Evolutionary conservation across 2,113 vertebrate genomes (phyloP), one percentile per base, ranked within the genome.

Genomic region (Nothocercus nigrocapillus): DNA sequence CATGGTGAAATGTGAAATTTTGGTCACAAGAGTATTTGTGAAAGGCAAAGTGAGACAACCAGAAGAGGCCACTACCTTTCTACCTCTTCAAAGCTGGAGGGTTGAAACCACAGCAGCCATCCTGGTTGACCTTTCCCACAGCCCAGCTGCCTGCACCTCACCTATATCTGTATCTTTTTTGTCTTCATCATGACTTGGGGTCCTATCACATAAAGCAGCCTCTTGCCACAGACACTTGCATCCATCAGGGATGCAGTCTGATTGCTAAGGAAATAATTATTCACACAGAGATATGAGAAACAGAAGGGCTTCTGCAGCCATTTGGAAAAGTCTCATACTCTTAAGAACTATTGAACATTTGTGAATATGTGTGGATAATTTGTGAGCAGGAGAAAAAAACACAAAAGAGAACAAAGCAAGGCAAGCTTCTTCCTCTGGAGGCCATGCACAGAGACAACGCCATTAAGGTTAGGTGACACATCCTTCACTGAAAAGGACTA

Each of bases 31-130:
- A 59, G 47, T 83, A n/a, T 30, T 74, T 64, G 82, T 80, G 51
- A 93, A 90, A 94, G 32, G 42, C 83, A 80, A 76, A 91, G 42
- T 42, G 67, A 95, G 91, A 80, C 30, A 85, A 73, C 53, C 28
- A 56, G 73, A 62, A 95, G 47, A 72, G 89, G 63, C 59, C 62
- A 56, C 28, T 24, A 82, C 67, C 53, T 86, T 30, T 93, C 28
- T 24, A 82, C 63, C 51, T 87, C n/a, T 93, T 95, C 56, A n/a
- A 19, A 77, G 1, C 79, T 44, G 6, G 6, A 25, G 6, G 5
- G 0, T 74, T 88, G 72, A 89, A 91, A 61, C 44, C 62, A 63
- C 84, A 78, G 44, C 16, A 64, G 42, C 81, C 58, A 70, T 68
- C 53, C 47, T 59, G 25, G 22, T 62, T 15, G 5, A 42, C 28